Evolutionary conservation across 1,140 invertebrate species (phyloP).

Genomic region (Diprion similis): DNA sequence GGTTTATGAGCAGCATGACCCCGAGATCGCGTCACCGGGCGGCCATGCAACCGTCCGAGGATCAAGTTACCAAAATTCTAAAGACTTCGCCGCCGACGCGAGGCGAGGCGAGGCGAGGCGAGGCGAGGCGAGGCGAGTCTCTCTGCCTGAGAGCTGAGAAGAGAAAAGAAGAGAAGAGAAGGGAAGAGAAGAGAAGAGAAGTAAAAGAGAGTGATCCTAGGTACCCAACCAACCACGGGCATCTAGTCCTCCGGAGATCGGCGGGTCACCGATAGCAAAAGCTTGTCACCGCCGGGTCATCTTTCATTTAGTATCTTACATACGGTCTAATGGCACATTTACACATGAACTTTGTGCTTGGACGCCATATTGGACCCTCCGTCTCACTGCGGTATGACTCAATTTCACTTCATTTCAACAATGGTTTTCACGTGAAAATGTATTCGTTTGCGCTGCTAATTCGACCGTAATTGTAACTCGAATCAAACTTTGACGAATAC

Average conservation of each 20-base stretch:
- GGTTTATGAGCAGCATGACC: constrained; percentile 45
- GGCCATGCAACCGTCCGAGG: constrained; percentile 3
- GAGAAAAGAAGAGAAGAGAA: constrained; percentile 9
- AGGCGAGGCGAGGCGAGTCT: not conserved
- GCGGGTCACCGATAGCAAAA: constrained; percentile 1
- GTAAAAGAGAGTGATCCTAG: constrained; percentile 1
- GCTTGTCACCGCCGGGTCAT: constrained; percentile 1
- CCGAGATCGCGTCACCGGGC: constrained; percentile 30
- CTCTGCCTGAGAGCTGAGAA: not conserved
- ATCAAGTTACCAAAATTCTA: constrained; percentile 43
- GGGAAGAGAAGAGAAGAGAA: constrained; percentile 8
- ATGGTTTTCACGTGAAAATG: too few relatives aligned
- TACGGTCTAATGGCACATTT: not conserved
- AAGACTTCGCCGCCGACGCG: constrained; percentile 34
- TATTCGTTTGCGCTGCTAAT: too few relatives aligned
- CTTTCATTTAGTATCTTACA: constrained; percentile 1
- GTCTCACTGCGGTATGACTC: not conserved
- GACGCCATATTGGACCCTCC: not conserved
- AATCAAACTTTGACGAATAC: too few relatives aligned
- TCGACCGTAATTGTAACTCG: too few relatives aligned
- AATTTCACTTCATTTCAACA: not conserved
- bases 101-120: not conserved
- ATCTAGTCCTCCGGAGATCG: not conserved
- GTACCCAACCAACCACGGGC: not conserved
- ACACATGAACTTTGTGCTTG: not conserved